Base-by-base conservation (phyloP, 2,113 vertebrate genomes). In the Scopus umbretta region DNA sequence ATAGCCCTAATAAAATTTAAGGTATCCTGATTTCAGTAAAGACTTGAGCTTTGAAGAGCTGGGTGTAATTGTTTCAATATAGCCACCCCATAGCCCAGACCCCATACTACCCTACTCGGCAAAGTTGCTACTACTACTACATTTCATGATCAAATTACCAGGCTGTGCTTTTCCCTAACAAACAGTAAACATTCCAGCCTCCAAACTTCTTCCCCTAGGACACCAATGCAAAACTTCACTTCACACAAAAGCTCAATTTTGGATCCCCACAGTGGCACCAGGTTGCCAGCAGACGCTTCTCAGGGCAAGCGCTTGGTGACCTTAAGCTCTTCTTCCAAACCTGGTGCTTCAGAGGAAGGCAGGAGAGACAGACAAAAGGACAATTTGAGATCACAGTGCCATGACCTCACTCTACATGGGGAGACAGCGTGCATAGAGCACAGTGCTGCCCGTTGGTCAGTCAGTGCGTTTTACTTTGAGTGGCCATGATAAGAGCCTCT, bases 271-370 rank as follows among this genome's bases (percentile, higher is more conserved):
- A 18, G 43, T 16, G 34, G 27, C 52, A 4, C 25, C 30, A 58
- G 32, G 34, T 8, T 27, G 38, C 36, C 42, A 58, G 22, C 25
- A 86, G 52, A 47, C 0, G 2, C 34, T 55, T 72, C 32, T 40
- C 40, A 74, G 36, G 36, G 26, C 23, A 32, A 16, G 49, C 7
- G 32, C 0, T 0, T 5, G 16, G 9, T 1, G 0, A 68, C 16
- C 22, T 29, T 2, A 27, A 56, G 4, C 7, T 2, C 1, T 72
- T 75, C 49, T 32, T 42, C 15, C 62, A 72, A 36, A 68, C 1
- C 5, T 2, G 11, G 11, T 0, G 0, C n/a, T 58, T 9, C 4
- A 58, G 16, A 34, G 16, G 6, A 42, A 5, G 6, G 8, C 9
- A 36, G 20, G 40, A 53, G 7, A 8, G 25, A 47, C 0, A 2